Evolutionary conservation across 2,888 invertebrate genomes (phyloP), one percentile per base, ranked within the genome.

Genomic region (Calameuta pallipes): DNA sequence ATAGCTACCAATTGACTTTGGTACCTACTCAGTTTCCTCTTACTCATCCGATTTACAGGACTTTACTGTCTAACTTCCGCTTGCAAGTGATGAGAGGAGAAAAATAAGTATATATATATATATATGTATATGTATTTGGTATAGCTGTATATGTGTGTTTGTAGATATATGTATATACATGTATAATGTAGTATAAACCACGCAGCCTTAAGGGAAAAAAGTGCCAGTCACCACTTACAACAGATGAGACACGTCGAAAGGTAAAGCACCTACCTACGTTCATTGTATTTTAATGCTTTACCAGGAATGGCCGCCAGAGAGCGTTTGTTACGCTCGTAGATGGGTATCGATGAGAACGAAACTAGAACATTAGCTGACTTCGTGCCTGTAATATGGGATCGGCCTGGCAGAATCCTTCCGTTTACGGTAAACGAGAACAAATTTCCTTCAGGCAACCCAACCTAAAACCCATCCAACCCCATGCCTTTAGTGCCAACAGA

Each of bases 241-340:
- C 33, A 30, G 70, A 33, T 31, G 70, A 70, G 70, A 70, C 70
- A 70, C 70, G 70, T 70, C 70, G 70, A 70, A 70, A 74, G n/a
- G 31, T 35, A 35, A 34, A 74, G 33, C 35, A 74, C 12, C 74
- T 74, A 36, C 74, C 74, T 34, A 34, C n/a, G 76, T 34, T 76
- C 30, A 76, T 76, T 76, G 76, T 73, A 76, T 76, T 76, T 76
- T 76, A 73, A 76, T 76, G 73, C 76, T 34, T 15, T 70, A 70
- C 70, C 70, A 12, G 70, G 41, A 41, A 70, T 30, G 70, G 70
- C 31, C 31, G 70, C 12, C 70, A 70, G 70, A 35, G 41, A 35
- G 73, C 79, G 75, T 76, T 69, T 80, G 76, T 75, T 75, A 73
- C 76, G 41, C 73, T 71, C 37, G 76, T 41, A 76, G 76, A 76